A percentile compares a stretch with the other conserved stretches of the same genome.
phyloP scores from a whole-genome alignment of 2,888 invertebrate species.

The Ashinkailepas kermadecensis region DNA sequence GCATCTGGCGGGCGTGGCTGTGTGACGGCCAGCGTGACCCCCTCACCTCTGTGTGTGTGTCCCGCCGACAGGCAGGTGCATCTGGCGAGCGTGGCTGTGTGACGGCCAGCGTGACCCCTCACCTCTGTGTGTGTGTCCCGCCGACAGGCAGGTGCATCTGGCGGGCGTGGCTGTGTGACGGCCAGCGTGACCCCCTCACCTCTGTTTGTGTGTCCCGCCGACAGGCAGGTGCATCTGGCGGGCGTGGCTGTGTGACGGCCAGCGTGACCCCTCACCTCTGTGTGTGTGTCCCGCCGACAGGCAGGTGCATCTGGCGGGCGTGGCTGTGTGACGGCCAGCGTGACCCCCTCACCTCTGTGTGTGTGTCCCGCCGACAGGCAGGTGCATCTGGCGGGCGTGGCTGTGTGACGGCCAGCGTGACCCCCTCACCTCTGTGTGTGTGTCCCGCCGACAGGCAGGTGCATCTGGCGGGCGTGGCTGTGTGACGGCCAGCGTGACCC shows the following conservation, averaged over 20 bases:
- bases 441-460: not conserved
- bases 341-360: not conserved
- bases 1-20: no score
- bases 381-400: not conserved
- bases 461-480: not conserved
- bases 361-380: not conserved
- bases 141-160: no score
- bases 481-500: no score
- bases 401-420: not conserved
- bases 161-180: no score
- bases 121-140: no score
- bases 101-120: no score
- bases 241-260: constrained; percentile 52
- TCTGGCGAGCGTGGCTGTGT: no score
- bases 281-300: not conserved
- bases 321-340: not conserved
- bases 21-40: no score
- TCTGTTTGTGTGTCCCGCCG: constrained; percentile 30
- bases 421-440: not conserved
- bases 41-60: no score
- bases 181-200: no score
- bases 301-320: not conserved
- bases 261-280: not conserved
- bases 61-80: no score
- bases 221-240: constrained; percentile 53